Evolutionary conservation across 2,797 vertebrate species (phyloP).

Genomic region (Glossophaga mutica): DNA sequence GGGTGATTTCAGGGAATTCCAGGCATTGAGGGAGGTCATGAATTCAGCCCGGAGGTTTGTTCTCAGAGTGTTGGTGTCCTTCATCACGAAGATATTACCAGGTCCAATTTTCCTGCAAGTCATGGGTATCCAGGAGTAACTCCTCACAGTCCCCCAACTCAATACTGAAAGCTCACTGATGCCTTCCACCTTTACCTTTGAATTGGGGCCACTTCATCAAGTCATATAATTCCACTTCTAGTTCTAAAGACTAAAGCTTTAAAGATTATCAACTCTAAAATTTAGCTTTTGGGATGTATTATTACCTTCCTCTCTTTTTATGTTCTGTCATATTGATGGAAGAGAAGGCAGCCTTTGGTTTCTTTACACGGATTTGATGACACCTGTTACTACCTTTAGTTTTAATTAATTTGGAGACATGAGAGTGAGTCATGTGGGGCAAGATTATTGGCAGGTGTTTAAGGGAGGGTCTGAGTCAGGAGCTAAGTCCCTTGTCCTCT

Average conservation of each 20-base stretch:
- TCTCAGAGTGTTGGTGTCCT: slow-evolving; percentile 46
- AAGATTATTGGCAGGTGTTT: slow-evolving; percentile 26
- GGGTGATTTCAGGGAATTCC: slow-evolving; percentile 74
- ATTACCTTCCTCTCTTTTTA: background rate
- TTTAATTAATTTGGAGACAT: slow-evolving; percentile 47
- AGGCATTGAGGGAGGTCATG: background rate
- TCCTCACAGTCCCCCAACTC: background rate
- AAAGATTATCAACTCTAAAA: slow-evolving; percentile 22
- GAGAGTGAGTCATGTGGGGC: background rate
- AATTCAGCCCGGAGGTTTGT: slow-evolving; percentile 51
- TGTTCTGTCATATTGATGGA: background rate
- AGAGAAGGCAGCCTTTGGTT: background rate
- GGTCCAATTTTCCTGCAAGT: background rate
- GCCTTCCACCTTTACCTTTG: background rate
- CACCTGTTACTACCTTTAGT: slow-evolving; percentile 80
- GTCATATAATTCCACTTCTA: background rate
- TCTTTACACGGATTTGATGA: slow-evolving; percentile 48
- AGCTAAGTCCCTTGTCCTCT: background rate
- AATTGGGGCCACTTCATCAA: background rate
- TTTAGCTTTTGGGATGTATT: slow-evolving; percentile 13
- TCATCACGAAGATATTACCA: background rate
- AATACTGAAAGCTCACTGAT: background rate
- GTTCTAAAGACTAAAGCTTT: slow-evolving; percentile 30
- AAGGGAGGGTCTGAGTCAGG: background rate
- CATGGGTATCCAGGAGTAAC: background rate